Base-by-base conservation (phyloP, 1,140 invertebrate genomes). In the Megalopta genalis region DNA sequence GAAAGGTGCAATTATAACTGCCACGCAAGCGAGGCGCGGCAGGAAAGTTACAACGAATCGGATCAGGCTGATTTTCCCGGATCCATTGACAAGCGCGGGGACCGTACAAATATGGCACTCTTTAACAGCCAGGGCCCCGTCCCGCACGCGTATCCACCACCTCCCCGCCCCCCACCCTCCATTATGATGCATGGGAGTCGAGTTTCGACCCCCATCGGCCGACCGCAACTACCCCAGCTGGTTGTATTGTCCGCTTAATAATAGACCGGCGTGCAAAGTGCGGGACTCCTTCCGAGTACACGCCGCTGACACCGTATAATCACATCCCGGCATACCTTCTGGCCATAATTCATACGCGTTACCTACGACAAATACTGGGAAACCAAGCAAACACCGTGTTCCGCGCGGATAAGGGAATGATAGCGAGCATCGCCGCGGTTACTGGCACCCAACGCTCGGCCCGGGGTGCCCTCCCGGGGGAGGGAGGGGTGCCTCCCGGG, bases 241-340 rank as follows among this genome's bases (percentile, higher is more conserved):
- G 68, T 78, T 81, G 85, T 87, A 90, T 90, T 88, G 88, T 89
- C 85, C 62, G 84, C 84, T 90, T 91, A 91, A 91, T 91, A 87
- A 91, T 89, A 90, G 81, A 39, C 65, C 79, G 59, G 42, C 59
- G 83, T 54, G 83, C 83, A 88, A 89, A 89, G 86, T 88, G 83
- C 84, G 80, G 85, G 80, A 60, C 83, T 79, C 75, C 86, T 79
- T 75, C 81, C 70, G 52, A 81, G 79, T 82, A 81, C 84, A 83
- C 85, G 87, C 73, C 85, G 85, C 85, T 88, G 88, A 90, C 90
- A 91, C 90, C 89, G 72, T 91, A 88, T 91, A 91, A 91, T 91
- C 88, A 91, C 89, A 88, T 87, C 87, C 82, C 84, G 72, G 68
- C 78, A 32, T 77, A 81, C 85, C 73, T 86, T 67, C 73, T 62